phyloP scores from a whole-genome alignment of 2,888 invertebrate genomes.

The Nymphalis urticae region DNA sequence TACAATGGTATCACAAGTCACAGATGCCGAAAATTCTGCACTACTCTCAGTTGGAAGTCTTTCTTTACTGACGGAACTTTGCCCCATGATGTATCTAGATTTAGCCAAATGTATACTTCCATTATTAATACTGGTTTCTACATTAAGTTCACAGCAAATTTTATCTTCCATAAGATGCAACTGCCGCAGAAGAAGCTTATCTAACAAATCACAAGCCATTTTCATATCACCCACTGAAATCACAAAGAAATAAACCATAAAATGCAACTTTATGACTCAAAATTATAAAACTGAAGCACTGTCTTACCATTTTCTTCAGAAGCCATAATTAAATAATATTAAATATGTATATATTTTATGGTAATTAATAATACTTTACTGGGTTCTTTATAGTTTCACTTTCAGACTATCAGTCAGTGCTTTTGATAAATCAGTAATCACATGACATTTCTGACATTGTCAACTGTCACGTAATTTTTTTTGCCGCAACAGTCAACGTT shows the following conservation, averaged over 20 bases:
- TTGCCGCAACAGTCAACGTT: too few species aligned
- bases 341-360: too few species aligned
- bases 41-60: conserved; percentile 87
- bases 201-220: conserved; percentile 82
- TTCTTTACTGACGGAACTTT: conserved; percentile 85
- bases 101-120: conserved; percentile 90
- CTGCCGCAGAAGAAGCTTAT: conserved; percentile 85
- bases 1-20: conserved; percentile 61
- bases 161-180: conserved; percentile 88
- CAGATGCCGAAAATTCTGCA: conserved; percentile 67
- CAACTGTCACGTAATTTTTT: too few species aligned
- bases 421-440: too few species aligned
- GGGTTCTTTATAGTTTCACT: too few species aligned
- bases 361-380: too few species aligned
- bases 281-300: neutral
- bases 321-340: neutral
- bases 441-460: too few species aligned
- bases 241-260: neutral
- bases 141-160: conserved; percentile 84
- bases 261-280: neutral
- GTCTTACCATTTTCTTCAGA: neutral
- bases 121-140: conserved; percentile 85
- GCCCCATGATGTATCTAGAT: conserved; percentile 88
- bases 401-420: too few species aligned
- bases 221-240: conserved; percentile 46